Evolutionary conservation across 2,113 vertebrate species (phyloP).

Genomic region (Salvator merianae): DNA sequence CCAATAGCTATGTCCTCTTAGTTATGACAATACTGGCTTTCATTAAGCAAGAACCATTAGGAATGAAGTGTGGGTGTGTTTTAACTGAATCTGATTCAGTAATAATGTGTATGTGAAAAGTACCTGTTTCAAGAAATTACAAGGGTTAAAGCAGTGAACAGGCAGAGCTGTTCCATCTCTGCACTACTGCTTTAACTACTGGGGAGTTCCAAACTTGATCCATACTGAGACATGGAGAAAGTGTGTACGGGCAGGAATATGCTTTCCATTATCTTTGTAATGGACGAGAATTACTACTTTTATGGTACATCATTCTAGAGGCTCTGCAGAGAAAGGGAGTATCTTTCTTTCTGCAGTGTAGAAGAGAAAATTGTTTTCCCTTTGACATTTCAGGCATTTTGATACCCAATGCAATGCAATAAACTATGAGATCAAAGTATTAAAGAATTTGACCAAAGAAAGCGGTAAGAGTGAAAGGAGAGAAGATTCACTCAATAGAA

Average conservation of each 20-base stretch:
- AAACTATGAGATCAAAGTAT: not conserved
- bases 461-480: accelerated
- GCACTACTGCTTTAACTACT: no score
- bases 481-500: not conserved
- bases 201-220: no score
- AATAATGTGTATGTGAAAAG: not conserved
- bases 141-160: not conserved
- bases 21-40: no score
- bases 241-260: not conserved
- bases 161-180: not conserved
- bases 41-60: no score
- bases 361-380: not conserved
- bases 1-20: no score
- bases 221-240: no score
- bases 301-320: no score
- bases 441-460: slow-evolving; percentile 7
- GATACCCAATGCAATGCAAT: slow-evolving; percentile 4
- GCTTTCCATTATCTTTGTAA: not conserved
- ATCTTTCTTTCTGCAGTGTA: not conserved
- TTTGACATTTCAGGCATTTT: slow-evolving; percentile 8
- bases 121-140: not conserved
- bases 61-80: no score
- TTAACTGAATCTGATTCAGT: not conserved
- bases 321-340: no score
- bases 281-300: not conserved